phyloP scores from a whole-genome alignment of 2,888 invertebrate species.

The Halocaridina rubra region DNA sequence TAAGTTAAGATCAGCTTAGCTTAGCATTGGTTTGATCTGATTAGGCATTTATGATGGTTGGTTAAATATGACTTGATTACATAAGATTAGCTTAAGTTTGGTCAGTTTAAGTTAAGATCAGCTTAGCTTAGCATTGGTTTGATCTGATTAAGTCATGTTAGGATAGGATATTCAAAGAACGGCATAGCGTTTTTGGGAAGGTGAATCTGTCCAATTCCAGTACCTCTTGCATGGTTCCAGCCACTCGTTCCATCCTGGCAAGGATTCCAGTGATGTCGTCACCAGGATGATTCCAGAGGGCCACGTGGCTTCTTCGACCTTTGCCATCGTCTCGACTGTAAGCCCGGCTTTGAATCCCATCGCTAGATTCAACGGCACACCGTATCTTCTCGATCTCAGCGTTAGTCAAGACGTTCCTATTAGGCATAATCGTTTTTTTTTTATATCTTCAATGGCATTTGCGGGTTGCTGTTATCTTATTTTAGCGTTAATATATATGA shows the following conservation, averaged over 20 bases:
- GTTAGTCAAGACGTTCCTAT: not conserved
- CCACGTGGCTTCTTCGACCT: not conserved
- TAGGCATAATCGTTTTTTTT: too few species aligned
- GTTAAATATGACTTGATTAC: not conserved
- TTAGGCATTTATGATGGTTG: too few species aligned
- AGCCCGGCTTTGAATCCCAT: not conserved
- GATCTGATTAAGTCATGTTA: too few species aligned
- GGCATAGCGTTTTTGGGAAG: too few species aligned
- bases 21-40: not conserved
- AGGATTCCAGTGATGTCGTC: constrained; percentile 41
- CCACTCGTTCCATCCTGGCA: constrained; percentile 37
- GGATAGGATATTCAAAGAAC: too few species aligned
- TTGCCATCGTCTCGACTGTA: not conserved
- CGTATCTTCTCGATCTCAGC: not conserved
- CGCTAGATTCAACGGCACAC: not conserved
- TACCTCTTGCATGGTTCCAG: constrained; percentile 42
- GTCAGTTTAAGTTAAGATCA: not conserved
- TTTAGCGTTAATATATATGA: too few species aligned
- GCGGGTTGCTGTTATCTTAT: too few species aligned
- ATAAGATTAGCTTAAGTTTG: not conserved
- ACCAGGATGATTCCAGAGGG: constrained; percentile 53
- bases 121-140: not conserved
- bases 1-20: not conserved
- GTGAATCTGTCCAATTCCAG: too few species aligned
- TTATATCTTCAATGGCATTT: too few species aligned